Percentiles rank a stretch among this genome's conserved stretches.
phyloP scores from a whole-genome alignment of 2,113 vertebrate genomes.

The Jaculus jaculus region DNA sequence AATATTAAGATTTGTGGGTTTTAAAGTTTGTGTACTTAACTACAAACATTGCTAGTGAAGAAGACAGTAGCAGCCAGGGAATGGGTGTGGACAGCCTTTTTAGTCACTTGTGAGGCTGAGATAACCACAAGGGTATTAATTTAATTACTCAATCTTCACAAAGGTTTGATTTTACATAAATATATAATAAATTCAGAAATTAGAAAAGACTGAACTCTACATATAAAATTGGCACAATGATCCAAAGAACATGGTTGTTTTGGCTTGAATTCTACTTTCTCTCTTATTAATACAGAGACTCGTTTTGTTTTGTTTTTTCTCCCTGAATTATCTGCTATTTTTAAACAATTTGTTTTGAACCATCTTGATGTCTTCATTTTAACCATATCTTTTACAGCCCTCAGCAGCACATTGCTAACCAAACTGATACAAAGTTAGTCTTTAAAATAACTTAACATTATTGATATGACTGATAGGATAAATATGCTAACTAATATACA shows the following conservation, averaged over 20 bases:
- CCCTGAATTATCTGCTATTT: neutral
- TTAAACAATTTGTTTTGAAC: neutral
- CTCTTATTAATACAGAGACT: constrained; percentile 19
- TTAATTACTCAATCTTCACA: neutral
- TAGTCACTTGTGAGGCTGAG: neutral
- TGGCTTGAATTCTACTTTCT: neutral
- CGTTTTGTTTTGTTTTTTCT: constrained; percentile 18
- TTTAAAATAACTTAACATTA: neutral
- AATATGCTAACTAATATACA: neutral
- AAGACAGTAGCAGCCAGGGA: neutral
- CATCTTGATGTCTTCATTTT: neutral
- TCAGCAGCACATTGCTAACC: neutral
- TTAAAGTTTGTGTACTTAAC: neutral
- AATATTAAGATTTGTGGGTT: neutral
- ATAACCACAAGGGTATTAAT: neutral
- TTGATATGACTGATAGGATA: neutral
- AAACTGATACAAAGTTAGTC: neutral
- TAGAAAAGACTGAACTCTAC: neutral
- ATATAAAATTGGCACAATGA: neutral
- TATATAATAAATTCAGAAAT: constrained; percentile 33
- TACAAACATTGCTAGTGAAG: neutral
- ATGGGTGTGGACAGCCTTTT: neutral
- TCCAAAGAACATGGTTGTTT: neutral
- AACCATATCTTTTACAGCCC: neutral
- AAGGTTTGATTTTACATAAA: neutral